Conservation (phyloP, 1,140 invertebrate species). For the Mycetomoellerius zeteki region DNA sequence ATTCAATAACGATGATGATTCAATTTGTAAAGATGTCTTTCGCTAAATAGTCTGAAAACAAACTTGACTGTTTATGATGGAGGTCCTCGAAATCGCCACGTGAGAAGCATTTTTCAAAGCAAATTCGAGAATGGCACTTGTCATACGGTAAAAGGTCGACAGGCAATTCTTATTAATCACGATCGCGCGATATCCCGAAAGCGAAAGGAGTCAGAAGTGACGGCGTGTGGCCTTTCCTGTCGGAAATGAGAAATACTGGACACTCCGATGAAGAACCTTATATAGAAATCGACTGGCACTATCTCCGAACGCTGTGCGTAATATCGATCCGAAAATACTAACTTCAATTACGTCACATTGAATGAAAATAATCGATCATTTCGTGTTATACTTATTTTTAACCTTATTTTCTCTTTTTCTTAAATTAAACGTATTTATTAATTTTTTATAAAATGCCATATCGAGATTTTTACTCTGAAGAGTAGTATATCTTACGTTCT, state of each 20-base stretch:
- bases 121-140: slow-evolving; percentile 54
- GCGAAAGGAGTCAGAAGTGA: slow-evolving; percentile 65
- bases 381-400: not conserved
- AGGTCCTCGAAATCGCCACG: not conserved
- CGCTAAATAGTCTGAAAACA: not conserved
- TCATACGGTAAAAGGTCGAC: slow-evolving; percentile 61
- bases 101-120: slow-evolving; percentile 17
- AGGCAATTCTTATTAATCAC: slow-evolving; percentile 62
- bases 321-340: slow-evolving; percentile 39
- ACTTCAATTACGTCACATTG: slow-evolving; percentile 34
- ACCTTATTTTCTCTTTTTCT: not conserved
- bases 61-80: not conserved
- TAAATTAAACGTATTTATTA: not conserved
- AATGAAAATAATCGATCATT: slow-evolving; percentile 18
- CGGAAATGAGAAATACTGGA: slow-evolving; percentile 78
- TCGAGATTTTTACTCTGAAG: not conserved
- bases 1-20: slow-evolving; percentile 12
- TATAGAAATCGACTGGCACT: slow-evolving; percentile 68
- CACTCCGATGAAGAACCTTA: slow-evolving; percentile 67
- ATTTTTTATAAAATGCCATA: not conserved
- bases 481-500: not conserved
- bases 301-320: slow-evolving; percentile 34
- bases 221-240: slow-evolving; percentile 70
- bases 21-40: not conserved
- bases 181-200: slow-evolving; percentile 59